Percentiles rank a stretch among this genome's conserved stretches.
These are phyloP conservation scores for Pangasianodon gigas DNA, from an alignment of 2,113 vertebrate genomes.

Conservation along the genomic window DNA sequence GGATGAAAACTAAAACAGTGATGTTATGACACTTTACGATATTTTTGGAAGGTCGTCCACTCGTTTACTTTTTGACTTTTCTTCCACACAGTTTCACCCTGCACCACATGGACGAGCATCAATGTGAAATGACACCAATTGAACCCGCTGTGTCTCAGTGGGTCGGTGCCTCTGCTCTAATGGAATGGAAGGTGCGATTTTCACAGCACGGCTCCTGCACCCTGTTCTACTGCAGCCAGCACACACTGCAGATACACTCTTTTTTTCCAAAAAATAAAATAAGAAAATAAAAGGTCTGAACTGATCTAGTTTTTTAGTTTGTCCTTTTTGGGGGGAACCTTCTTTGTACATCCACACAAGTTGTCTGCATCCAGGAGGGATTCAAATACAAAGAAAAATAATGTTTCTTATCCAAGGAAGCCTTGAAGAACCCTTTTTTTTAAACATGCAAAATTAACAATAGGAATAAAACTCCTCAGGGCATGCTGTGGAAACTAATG, in stretches of 20 bases:
- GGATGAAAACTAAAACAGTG: too few species aligned
- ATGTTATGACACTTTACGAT: background rate
- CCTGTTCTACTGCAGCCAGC: background rate
- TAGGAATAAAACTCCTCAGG: background rate
- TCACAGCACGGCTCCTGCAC: slow-evolving; percentile 4
- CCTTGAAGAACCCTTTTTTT: background rate
- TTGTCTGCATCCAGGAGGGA: background rate
- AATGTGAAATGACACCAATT: background rate
- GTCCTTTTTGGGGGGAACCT: background rate
- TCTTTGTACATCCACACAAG: background rate
- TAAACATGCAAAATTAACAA: background rate
- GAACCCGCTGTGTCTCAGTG: slow-evolving; percentile 7
- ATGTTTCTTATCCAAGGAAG: background rate
- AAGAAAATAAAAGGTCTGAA: background rate
- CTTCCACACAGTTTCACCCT: background rate
- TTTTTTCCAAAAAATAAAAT: background rate
- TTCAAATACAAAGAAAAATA: background rate
- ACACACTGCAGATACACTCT: background rate
- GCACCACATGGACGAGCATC: background rate
- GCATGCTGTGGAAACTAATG: background rate
- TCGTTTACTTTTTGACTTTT: background rate
- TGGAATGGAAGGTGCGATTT: slow-evolving; percentile 25
- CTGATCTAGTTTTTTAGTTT: background rate
- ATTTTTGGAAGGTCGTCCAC: background rate
- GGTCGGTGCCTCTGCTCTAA: background rate